Base-by-base conservation (phyloP, 2,113 vertebrate genomes). In the Zosterops japonicus region DNA sequence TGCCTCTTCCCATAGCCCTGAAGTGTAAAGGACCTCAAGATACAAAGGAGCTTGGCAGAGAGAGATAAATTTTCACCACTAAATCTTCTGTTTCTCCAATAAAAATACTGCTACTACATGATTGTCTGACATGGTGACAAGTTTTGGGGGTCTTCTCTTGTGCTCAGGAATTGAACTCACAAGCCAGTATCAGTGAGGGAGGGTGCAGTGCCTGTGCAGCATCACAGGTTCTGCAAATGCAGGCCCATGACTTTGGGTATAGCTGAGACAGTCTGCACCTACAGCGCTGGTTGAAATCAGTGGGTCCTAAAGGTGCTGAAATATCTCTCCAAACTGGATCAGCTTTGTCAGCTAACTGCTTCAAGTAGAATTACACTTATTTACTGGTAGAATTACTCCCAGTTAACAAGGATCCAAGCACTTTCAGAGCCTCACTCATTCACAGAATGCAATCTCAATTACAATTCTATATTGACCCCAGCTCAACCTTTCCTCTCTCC, bases 201-300 rank as follows among this genome's bases (percentile, higher is more conserved):
- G 53, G 17, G 33, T 19, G 33, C 36, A 75, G 29, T 2, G 3
- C 28, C 71, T 0, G 0, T 36, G 36, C 36, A 93, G 52, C 64
- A 33, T 14, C 64, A 7, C 0, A 4, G 12, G 17, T 3, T 29
- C 53, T 42, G 31, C 22, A 44, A 8, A 4, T 31, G 12, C 20
- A 60, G 19, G 7, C 11, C 29, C 74, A 49, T 0, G 0, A 12
- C 3, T 8, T 7, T 12, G 14, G 36, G 11, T 24, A 15, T 7
- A 46, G 36, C 36, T 57, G 8, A 57, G 31, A 36, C 22, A 29
- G 17, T 25, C 47, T 50, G 56, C n/a, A 63, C 46, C 12, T 12
- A 16, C 55, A 65, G 59, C 0, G 0, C 46, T 64, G 36, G 22
- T 8, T 79, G 61, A 71, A 67, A 61, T 24, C n/a, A 59, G 17